phyloP scores from a whole-genome alignment of 2,113 vertebrate genomes.

The Percina caprodes region DNA sequence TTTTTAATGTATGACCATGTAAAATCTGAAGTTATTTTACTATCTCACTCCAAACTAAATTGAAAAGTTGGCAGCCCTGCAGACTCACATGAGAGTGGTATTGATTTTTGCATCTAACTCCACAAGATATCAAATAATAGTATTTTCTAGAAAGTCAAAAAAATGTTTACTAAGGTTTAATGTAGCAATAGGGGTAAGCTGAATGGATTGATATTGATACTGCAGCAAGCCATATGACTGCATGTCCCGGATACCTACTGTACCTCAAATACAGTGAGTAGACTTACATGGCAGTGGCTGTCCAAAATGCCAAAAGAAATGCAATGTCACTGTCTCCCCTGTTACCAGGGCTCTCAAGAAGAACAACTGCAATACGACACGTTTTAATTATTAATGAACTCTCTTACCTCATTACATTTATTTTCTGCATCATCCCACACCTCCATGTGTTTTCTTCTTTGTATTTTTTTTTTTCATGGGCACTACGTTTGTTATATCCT shows the following conservation, averaged over 20 bases:
- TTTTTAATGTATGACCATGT: too few relatives aligned
- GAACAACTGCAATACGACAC: slow-evolving; percentile 34
- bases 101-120: background rate
- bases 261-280: background rate
- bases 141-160: background rate
- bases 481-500: slow-evolving; percentile 11
- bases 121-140: background rate
- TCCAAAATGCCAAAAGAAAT: slow-evolving; percentile 11
- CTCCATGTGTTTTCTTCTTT: background rate
- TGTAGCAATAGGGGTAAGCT: background rate
- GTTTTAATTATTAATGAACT: slow-evolving; percentile 51
- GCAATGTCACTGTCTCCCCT: background rate
- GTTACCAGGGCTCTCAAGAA: slow-evolving; percentile 1
- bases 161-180: background rate
- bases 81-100: background rate
- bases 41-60: too few relatives aligned
- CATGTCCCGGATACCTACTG: background rate
- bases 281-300: background rate
- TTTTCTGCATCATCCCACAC: slow-evolving; percentile 8
- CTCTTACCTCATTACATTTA: slow-evolving; percentile 16
- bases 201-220: background rate
- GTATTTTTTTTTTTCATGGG: slow-evolving; percentile 14
- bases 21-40: too few relatives aligned
- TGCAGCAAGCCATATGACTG: background rate
- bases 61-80: too few relatives aligned